These are phyloP conservation scores for Pteronotus mesoamericanus DNA, from an alignment of 2,797 vertebrate genomes.

Conservation along the genomic window DNA sequence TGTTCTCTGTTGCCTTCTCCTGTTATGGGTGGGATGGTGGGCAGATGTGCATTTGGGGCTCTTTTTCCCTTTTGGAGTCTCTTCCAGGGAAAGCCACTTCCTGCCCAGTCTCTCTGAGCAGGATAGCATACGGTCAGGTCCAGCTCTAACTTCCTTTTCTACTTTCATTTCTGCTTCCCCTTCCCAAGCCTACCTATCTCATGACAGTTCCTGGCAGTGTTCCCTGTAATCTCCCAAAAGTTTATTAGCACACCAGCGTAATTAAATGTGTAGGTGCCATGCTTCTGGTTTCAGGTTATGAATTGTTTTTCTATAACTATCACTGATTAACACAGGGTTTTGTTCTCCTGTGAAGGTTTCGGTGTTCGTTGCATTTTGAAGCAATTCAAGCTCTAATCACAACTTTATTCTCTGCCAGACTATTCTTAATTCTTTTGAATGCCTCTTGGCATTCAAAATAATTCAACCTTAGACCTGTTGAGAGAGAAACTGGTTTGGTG, in stretches of 20 bases:
- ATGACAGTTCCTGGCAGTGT: background rate
- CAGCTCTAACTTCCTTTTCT: background rate
- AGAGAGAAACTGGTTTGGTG: background rate
- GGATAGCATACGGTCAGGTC: background rate
- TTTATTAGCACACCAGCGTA: background rate
- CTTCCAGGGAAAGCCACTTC: background rate
- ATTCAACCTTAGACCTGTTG: background rate
- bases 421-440: background rate
- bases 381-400: background rate
- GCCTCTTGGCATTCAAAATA: background rate
- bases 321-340: background rate
- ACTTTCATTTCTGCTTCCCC: background rate
- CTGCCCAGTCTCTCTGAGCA: background rate
- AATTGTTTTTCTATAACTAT: background rate
- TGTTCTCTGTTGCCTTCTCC: background rate
- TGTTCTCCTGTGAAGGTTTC: background rate
- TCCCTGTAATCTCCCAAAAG: background rate
- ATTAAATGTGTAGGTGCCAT: background rate
- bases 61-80: background rate
- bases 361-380: background rate
- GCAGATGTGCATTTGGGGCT: background rate
- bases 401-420: background rate
- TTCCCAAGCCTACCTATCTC: background rate
- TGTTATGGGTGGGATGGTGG: background rate
- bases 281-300: background rate